Base-by-base conservation (phyloP, 2,888 invertebrate species). In the Laothoe populi region DNA sequence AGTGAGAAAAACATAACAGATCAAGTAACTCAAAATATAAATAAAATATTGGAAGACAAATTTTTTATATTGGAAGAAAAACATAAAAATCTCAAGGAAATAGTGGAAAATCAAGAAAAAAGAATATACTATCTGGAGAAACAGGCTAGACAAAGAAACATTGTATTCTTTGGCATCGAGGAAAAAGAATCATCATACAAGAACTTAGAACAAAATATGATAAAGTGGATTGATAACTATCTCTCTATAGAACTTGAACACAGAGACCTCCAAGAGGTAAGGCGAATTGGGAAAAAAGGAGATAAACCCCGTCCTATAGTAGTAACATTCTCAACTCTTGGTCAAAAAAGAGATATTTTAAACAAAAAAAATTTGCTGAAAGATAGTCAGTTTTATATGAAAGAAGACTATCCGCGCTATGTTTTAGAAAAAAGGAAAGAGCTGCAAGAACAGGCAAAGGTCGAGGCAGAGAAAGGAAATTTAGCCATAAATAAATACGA, bases 361-460 rank as follows among this genome's bases (percentile, higher is more conserved):
- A 63, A 63, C 26, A 60, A 64, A 38, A 65, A 61, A 59, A n/a
- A 40, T n/a, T n/a, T 26, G n/a, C n/a, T 65, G 10, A 63, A 64
- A 44, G 60, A 65, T 26, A 66, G 64, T 4, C n/a, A 31, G 13
- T 66, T 57, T 8, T 67, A 70, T 45, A 60, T 68, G 5, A 66
- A 64, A 62, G 67, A 69, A 57, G 68, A 68, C 58, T 71, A 53
- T 45, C 67, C 69, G 10, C 60, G 63, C 24, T 16, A 65, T 19
- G 48, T 68, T 21, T 38, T 71, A 16, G 62, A 67, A 38, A 69
- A 69, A 19, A 66, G 70, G 13, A 69, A 66, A 38, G 35, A 60
- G 21, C 24, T 60, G 13, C 60, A 60, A 48, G 21, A 38, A 16
- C 53, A 60, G 35, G 10, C 57, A 11, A 31, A 60, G 21, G 21